These are phyloP conservation scores for Whitmania pigra DNA, from an alignment of 1,140 invertebrate species.

Conservation along the genomic window DNA sequence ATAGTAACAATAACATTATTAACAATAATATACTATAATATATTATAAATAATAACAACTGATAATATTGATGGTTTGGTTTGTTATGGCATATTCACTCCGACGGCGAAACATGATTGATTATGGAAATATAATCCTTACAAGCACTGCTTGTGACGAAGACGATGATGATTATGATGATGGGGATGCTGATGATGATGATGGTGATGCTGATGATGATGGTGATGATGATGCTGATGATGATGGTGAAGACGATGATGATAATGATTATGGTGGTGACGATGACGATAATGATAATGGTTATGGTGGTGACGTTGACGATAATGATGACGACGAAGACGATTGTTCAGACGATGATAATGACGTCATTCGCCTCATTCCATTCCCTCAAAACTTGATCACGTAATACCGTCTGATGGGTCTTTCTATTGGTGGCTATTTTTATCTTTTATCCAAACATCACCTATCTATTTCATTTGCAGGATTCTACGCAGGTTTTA, in stretches of 20 bases:
- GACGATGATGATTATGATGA: background rate
- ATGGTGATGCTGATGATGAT: background rate
- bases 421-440: too few relatives aligned
- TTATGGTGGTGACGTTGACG: background rate
- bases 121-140: background rate
- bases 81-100: too few relatives aligned
- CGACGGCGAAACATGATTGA: too few relatives aligned
- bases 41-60: too few relatives aligned
- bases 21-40: too few relatives aligned
- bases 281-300: background rate
- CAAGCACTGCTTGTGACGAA: background rate
- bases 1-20: too few relatives aligned
- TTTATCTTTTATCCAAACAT: too few relatives aligned
- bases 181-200: background rate
- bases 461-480: too few relatives aligned
- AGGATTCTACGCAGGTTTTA: too few relatives aligned
- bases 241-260: slow-evolving; percentile 6
- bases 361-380: background rate
- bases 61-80: too few relatives aligned
- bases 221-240: background rate
- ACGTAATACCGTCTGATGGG: too few relatives aligned
- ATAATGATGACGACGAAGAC: background rate
- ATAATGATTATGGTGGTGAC: background rate
- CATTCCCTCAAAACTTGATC: too few relatives aligned
- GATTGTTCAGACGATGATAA: background rate